Percentiles rank a stretch among this genome's conserved stretches.
Evolutionary conservation across 1,140 invertebrate genomes (phyloP).

Genomic region (Hetaerina americana): DNA sequence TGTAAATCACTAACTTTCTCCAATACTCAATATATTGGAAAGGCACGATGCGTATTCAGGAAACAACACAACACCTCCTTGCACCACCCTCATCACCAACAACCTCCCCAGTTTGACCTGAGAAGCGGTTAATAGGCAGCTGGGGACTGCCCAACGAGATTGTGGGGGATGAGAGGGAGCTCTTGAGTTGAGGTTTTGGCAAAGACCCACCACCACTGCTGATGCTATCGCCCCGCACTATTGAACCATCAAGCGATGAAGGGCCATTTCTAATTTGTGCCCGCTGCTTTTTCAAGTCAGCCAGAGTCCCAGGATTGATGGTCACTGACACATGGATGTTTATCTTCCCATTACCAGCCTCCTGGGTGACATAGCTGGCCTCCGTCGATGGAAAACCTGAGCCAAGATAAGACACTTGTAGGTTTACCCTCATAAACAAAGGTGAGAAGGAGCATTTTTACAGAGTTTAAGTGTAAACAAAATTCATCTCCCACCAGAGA

Average conservation of each 20-base stretch:
- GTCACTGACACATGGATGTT: constrained; percentile 70
- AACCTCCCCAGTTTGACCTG: not conserved
- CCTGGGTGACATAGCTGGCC: constrained; percentile 28
- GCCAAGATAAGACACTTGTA: not conserved
- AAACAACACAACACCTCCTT: not conserved
- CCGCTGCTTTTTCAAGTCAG: constrained; percentile 80
- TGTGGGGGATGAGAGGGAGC: not conserved
- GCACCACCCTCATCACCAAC: not conserved
- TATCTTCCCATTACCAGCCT: constrained; percentile 72
- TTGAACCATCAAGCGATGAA: not conserved
- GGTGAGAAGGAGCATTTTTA: no score
- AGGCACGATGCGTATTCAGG: no score
- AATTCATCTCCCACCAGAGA: no score
- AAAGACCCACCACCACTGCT: not conserved
- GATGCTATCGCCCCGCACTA: not conserved
- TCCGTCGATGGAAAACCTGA: constrained; percentile 22
- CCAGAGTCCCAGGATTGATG: constrained; percentile 51
- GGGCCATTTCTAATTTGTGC: constrained; percentile 57
- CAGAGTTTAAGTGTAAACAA: no score
- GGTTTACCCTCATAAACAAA: no score
- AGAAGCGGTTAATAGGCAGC: not conserved
- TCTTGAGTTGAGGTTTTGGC: not conserved
- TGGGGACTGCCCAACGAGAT: not conserved
- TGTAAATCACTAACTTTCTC: no score
- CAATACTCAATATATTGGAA: no score